Evolutionary conservation across 1,140 invertebrate species (phyloP), one percentile per base, ranked within the genome.

Genomic region (Gryllus bimaculatus): DNA sequence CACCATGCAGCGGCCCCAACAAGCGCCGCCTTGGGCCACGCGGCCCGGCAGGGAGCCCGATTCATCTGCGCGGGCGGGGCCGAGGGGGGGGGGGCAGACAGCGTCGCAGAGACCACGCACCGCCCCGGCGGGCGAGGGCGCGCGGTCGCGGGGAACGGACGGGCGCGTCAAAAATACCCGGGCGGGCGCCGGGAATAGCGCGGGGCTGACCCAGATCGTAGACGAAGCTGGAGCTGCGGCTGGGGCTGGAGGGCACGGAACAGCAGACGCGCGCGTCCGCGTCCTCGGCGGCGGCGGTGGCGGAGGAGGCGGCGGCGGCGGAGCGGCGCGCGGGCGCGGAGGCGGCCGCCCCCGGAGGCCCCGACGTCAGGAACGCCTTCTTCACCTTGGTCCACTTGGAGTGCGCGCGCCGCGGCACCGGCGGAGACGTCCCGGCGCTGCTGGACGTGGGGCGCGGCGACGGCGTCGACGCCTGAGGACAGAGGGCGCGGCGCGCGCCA

Each of bases 351-450:
- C 54, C 54, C 1, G 79, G 75, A 5, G 75, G 10, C 0, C 89
- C 86, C 8, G 89, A 89, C 0, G 90, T 90, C 15, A 93, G 85
- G 82, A 93, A 93, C 8, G 91, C 92, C 80, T 90, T 87, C 83
- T 93, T 93, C 21, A 93, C 91, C 83, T 91, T 91, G 75, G 88
- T 90, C 92, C 92, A 93, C 83, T 92, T 92, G 18, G 90, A 90
- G 81, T 86, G 80, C 13, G 86, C 84, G 39, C 86, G 83, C 47
- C 86, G 83, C 49, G 84, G 84, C n/a, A 83, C 82, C 75, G 84
- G 82, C 48, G 84, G 84, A 47, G 83, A 84, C 5, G 83, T 82
- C 10, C 81, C 82, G 10, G 81, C 81, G 26, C 82, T 76, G 26
- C 21, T 10, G 15, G 78, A 73, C 49, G 66, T 26, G n/a, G 78